A percentile compares a stretch with the other conserved stretches of the same genome.
Evolutionary conservation across 2,797 vertebrate genomes (phyloP).

Genomic region (Peromyscus eremicus): DNA sequence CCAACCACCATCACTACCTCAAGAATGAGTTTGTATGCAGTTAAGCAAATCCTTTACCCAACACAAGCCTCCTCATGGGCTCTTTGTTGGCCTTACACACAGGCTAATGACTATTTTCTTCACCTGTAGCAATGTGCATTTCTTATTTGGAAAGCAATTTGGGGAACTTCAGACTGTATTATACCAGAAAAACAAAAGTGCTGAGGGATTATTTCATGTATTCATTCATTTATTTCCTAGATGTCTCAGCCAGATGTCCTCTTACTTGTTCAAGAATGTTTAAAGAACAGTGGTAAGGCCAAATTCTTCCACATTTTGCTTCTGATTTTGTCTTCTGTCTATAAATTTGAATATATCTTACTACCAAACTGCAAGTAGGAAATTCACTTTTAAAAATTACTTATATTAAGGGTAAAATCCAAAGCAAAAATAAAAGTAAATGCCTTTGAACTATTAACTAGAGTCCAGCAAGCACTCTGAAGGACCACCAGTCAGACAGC

Average conservation of each 20-base stretch:
- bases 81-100: neutral
- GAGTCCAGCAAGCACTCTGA: neutral
- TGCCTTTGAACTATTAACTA: constrained; percentile 36
- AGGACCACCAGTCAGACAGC: constrained; percentile 25
- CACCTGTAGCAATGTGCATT: neutral
- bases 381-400: constrained; percentile 50
- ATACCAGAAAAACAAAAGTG: constrained; percentile 54
- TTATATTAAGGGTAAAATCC: constrained; percentile 27
- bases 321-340: constrained; percentile 59
- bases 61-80: neutral
- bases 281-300: constrained; percentile 94
- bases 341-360: constrained; percentile 50
- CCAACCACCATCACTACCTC: neutral
- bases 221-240: constrained; percentile 89
- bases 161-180: constrained; percentile 40
- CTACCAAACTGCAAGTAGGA: constrained; percentile 42
- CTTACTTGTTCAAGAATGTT: constrained; percentile 94
- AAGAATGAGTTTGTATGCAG: neutral
- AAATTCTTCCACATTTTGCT: constrained; percentile 69
- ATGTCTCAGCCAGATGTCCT: constrained; percentile 98
- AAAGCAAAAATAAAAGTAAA: constrained; percentile 52
- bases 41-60: neutral
- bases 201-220: constrained; percentile 68
- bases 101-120: constrained; percentile 8
- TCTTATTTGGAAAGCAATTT: constrained; percentile 67